A percentile compares a stretch with the other conserved stretches of the same genome.
phyloP scores from a whole-genome alignment of 2,797 vertebrate genomes.

The Emydoidea blandingii region DNA sequence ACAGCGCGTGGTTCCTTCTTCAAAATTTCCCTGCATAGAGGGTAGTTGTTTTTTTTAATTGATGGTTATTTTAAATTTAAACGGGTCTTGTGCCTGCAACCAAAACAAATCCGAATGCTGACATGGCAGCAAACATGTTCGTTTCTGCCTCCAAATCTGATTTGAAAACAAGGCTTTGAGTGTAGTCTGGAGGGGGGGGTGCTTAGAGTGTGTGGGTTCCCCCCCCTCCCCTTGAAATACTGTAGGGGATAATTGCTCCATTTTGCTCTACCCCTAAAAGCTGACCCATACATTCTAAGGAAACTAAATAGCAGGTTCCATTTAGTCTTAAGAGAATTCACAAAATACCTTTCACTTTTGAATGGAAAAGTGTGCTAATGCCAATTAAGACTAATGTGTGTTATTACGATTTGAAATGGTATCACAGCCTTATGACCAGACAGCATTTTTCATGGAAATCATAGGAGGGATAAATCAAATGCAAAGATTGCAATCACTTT shows the following conservation, averaged over 20 bases:
- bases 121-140: not conserved
- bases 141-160: constrained; percentile 25
- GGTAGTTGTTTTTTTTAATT: not conserved
- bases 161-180: constrained; percentile 38
- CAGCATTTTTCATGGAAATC: not conserved
- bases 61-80: not conserved
- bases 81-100: not conserved
- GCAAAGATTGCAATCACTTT: fast-evolving
- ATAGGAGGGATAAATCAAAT: not conserved
- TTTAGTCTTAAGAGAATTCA: not conserved
- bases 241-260: constrained; percentile 57
- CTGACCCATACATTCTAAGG: constrained; percentile 28
- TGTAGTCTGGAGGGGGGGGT: not conserved
- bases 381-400: fast-evolving
- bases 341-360: not conserved
- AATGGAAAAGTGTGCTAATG: not conserved
- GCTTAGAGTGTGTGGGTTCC: not conserved
- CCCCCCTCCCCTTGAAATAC: constrained; percentile 42
- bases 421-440: not conserved
- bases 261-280: constrained; percentile 34
- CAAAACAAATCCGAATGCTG: not conserved
- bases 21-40: not conserved
- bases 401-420: not conserved
- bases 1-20: not conserved
- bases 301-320: not conserved